Percentiles rank a stretch among this genome's conserved stretches.
Evolutionary conservation across 92 coral and sea anemone genomes (phyloP).

Genomic region (Epizoanthus fatuus): DNA sequence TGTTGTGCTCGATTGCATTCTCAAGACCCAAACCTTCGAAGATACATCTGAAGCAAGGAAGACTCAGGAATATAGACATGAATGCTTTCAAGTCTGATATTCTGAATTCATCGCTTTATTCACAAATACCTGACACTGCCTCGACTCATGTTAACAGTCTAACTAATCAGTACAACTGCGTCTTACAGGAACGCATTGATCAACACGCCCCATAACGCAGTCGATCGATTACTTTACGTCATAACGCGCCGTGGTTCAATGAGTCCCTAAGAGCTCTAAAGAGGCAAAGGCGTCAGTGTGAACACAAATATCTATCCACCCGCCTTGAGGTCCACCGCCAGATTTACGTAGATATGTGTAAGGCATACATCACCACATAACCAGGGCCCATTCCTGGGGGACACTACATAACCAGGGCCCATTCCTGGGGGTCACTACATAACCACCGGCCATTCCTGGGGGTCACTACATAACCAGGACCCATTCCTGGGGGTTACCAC

Average conservation of each 20-base stretch:
- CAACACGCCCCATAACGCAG: background rate
- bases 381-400: no score
- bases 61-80: background rate
- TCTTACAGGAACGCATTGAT: background rate
- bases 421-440: no score
- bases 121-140: background rate
- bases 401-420: no score
- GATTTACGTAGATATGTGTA: no score
- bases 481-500: no score
- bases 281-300: background rate
- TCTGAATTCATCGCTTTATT: background rate
- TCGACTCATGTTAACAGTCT: background rate
- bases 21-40: background rate
- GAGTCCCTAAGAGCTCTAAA: background rate
- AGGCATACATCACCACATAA: no score
- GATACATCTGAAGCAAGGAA: background rate
- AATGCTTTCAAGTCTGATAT: background rate
- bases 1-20: background rate
- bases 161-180: background rate
- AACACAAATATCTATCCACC: constrained; percentile 18
- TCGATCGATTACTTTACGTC: background rate
- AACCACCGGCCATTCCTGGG: no score
- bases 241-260: background rate
- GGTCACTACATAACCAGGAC: no score
- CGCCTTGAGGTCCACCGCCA: constrained; percentile 24